Evolutionary conservation across 2,888 invertebrate species (phyloP).

Genomic region (Polymixis lichenea): DNA sequence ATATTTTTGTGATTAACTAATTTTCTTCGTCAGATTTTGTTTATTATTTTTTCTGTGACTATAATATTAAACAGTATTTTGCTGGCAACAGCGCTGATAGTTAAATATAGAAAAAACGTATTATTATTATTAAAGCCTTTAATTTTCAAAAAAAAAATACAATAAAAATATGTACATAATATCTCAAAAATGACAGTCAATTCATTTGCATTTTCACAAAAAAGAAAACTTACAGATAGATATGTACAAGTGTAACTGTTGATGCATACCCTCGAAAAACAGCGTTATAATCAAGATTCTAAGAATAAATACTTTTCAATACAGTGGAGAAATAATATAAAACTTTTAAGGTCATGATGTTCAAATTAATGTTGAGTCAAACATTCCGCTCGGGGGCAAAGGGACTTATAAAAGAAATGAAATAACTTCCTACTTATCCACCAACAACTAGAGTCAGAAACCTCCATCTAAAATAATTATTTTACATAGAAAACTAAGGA

Average conservation of each 20-base stretch:
- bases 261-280: background rate
- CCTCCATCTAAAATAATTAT: background rate
- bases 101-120: background rate
- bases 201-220: no score
- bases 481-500: background rate
- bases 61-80: background rate
- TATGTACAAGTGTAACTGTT: background rate
- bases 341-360: conserved; percentile 4
- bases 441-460: background rate
- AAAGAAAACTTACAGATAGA: background rate
- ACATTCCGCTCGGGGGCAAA: background rate
- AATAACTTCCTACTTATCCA: background rate
- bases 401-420: background rate
- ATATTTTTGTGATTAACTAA: conserved; percentile 63
- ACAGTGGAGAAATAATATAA: background rate
- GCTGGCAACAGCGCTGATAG: background rate
- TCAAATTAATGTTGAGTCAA: conserved; percentile 22
- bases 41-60: background rate
- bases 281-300: background rate
- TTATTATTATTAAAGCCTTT: no score
- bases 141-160: no score
- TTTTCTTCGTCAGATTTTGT: conserved; percentile 37
- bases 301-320: conserved; percentile 16
- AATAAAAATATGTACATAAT: no score
- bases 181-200: no score